A percentile compares a stretch with the other conserved stretches of the same genome.
Conservation (phyloP, 2,797 vertebrate species). For the Anolis apletophallus region DNA sequence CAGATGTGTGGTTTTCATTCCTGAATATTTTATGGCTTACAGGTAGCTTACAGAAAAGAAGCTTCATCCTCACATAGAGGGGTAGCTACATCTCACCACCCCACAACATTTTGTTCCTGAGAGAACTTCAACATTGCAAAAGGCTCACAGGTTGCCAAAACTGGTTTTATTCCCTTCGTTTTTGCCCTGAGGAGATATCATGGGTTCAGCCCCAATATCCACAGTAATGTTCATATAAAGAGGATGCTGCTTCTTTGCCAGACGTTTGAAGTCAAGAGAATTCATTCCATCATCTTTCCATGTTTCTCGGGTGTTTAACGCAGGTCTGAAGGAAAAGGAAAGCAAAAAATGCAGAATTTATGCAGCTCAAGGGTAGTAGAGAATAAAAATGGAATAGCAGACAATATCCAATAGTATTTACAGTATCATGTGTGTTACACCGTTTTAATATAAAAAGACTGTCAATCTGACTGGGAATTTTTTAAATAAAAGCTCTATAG, state of each 20-base stretch:
- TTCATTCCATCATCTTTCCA: conserved; percentile 81
- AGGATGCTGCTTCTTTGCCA: conserved; percentile 67
- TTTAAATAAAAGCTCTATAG: too few species aligned
- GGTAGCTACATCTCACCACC: not conserved
- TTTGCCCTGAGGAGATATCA: conserved; percentile 31
- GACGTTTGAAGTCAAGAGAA: conserved; percentile 70
- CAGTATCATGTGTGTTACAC: too few species aligned
- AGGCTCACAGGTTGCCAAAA: not conserved
- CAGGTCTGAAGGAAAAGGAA: conserved; percentile 56
- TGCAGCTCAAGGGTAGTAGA: not conserved
- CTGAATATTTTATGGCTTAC: conserved; percentile 23
- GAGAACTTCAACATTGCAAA: not conserved
- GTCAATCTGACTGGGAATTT: too few species aligned
- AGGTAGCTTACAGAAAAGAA: conserved; percentile 9
- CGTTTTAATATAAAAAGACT: too few species aligned
- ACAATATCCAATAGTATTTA: not conserved
- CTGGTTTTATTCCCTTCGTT: conserved; percentile 7
- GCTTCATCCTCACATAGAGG: not conserved
- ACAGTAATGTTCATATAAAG: conserved; percentile 78
- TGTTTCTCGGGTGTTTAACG: conserved; percentile 60
- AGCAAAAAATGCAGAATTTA: not conserved
- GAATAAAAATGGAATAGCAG: not conserved
- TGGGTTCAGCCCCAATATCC: conserved; percentile 71
- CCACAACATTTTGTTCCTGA: rapidly evolving
- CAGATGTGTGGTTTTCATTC: not conserved